Base-by-base conservation (phyloP, 2,888 invertebrate genomes). In the Ectemnius continuus region DNA sequence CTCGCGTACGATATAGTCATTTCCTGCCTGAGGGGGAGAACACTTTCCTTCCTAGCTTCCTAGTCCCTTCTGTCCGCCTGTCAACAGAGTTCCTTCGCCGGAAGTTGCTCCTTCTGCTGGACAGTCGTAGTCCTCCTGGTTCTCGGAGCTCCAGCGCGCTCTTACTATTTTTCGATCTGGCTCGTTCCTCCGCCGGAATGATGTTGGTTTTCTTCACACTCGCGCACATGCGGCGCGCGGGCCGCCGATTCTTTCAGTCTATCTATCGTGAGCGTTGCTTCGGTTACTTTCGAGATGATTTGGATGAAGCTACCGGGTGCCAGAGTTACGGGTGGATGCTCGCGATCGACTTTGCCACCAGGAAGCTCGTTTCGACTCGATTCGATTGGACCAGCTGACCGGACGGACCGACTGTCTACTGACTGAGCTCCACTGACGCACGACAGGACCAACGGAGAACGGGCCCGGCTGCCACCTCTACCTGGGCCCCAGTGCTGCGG, bases 1-100 rank as follows among this genome's bases (percentile, higher is more conserved):
- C 96, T 96, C 87, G 96, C 96, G 92, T 97, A 97, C 73, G 97
- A 96, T 89, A 97, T 95, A 89, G 97, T 97, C 97, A 97, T 97
- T 89, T 86, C 87, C 87, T 78, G 80, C 70, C 73, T 78, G 78
- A 76, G 77, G 74, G 73, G 68, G 72, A 60, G 73, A 62, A 73
- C 72, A 72, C 63, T 65, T 61, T 26, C 45, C 48, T 48, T 67
- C 46, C 62, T 66, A 70, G 63, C 28, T 47, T 65, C 64, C 78
- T 70, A 73, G 72, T 77, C 63, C 14, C 75, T 70, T 60, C 63
- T 63, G 67, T 63, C 67, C 59, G 52, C 14, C 57, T 56, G 65
- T n/a, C 62, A 46, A 28, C 56, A 14, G 16, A 20, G 56, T 20
- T 56, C 48, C 58, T 26, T 46, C 58, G 61, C 57, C 69, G 14